These are phyloP conservation scores for Cynocephalus volans DNA, from an alignment of 2,113 vertebrate genomes.

Conservation along the genomic window DNA sequence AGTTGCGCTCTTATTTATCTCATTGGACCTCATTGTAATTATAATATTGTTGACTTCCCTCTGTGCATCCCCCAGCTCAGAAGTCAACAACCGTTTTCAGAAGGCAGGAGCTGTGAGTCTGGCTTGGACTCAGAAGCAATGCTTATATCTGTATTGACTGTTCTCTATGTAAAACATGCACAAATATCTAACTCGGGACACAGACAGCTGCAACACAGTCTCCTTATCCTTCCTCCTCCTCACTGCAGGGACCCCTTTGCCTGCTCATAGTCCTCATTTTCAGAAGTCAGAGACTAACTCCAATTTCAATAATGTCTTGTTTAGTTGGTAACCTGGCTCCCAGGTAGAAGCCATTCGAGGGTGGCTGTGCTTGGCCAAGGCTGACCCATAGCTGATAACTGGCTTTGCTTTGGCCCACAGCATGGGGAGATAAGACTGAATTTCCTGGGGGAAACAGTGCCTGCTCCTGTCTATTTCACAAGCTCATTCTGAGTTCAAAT, in stretches of 20 bases:
- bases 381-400: neutral
- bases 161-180: neutral
- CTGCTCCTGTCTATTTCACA: neutral
- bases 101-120: neutral
- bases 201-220: too few relatives aligned
- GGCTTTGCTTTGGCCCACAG: neutral
- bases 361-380: neutral
- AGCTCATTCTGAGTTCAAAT: neutral
- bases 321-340: neutral
- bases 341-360: neutral
- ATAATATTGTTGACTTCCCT: neutral
- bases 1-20: neutral
- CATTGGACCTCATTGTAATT: neutral
- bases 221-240: neutral
- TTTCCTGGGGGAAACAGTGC: neutral
- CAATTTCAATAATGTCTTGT: neutral
- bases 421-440: neutral
- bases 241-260: neutral
- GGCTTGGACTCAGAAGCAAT: neutral
- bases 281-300: neutral
- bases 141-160: neutral
- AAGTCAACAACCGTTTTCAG: neutral
- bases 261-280: neutral
- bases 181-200: neutral
- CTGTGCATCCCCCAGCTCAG: neutral